Conservation (phyloP, 2,113 vertebrate genomes). For the Gavia stellata region DNA sequence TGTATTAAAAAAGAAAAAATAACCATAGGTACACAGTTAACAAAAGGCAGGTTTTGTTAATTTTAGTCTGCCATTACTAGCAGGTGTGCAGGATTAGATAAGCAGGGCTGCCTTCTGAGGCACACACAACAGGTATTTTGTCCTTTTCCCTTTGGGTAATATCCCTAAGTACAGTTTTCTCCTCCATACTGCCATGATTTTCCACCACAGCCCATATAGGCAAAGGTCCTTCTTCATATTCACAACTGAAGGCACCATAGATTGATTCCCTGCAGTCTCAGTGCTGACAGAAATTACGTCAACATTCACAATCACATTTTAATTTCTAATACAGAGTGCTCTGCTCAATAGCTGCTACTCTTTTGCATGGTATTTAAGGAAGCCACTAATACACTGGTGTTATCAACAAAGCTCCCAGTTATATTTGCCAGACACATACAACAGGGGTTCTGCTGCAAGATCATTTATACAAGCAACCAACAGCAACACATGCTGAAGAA, state of each 20-base stretch:
- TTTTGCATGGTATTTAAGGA: neutral
- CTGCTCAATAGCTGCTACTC: neutral
- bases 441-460: neutral
- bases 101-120: neutral
- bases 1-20: neutral
- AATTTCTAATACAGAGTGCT: neutral
- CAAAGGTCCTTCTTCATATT: neutral
- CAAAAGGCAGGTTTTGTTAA: neutral
- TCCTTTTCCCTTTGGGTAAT: neutral
- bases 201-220: neutral
- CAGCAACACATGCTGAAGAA: neutral
- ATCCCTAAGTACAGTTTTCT: neutral
- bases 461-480: neutral
- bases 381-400: no score
- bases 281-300: neutral
- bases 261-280: neutral
- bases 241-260: neutral
- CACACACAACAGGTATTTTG: neutral
- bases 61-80: neutral
- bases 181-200: neutral
- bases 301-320: neutral
- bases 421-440: neutral
- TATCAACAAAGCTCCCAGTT: neutral
- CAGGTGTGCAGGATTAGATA: neutral
- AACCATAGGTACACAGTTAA: neutral